Evolutionary conservation across 2,888 invertebrate genomes (phyloP).

Genomic region (Blomia tropicalis): DNA sequence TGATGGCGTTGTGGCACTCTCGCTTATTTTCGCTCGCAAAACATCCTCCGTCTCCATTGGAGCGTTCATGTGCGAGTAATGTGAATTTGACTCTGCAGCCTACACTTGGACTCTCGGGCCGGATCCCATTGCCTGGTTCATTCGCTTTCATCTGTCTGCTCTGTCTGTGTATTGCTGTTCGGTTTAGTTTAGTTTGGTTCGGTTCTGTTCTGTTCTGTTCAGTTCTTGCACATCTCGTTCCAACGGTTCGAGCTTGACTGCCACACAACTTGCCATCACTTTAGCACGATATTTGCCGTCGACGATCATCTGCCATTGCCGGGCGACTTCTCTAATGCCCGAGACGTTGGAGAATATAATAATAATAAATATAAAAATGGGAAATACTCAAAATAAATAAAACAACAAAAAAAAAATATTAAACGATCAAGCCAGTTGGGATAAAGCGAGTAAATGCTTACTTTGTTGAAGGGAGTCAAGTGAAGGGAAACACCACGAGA

Average conservation of each 20-base stretch:
- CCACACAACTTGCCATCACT: not conserved
- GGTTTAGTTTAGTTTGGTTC: not conserved
- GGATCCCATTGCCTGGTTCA: no score
- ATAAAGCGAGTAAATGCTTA: no score
- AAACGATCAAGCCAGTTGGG: no score
- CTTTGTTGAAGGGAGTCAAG: no score
- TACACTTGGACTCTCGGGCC: not conserved
- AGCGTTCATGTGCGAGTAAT: conserved; percentile 18
- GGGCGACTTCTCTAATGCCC: not conserved
- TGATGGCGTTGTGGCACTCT: not conserved
- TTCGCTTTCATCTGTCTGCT: no score
- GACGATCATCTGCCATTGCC: not conserved
- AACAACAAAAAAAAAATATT: no score
- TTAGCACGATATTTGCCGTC: not conserved
- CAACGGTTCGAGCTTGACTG: not conserved
- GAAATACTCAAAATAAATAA: not conserved
- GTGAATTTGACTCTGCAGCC: conserved; percentile 16
- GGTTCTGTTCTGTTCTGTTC: not conserved
- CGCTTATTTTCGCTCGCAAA: not conserved
- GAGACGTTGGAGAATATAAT: not conserved
- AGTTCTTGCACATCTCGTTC: not conserved
- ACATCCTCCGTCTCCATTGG: conserved; percentile 17
- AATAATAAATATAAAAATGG: not conserved
- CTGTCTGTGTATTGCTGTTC: not conserved
- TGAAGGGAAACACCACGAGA: no score